A percentile compares a stretch with the other conserved stretches of the same genome.
phyloP scores from a whole-genome alignment of 2,888 invertebrate genomes.

The Cryptus armator region DNA sequence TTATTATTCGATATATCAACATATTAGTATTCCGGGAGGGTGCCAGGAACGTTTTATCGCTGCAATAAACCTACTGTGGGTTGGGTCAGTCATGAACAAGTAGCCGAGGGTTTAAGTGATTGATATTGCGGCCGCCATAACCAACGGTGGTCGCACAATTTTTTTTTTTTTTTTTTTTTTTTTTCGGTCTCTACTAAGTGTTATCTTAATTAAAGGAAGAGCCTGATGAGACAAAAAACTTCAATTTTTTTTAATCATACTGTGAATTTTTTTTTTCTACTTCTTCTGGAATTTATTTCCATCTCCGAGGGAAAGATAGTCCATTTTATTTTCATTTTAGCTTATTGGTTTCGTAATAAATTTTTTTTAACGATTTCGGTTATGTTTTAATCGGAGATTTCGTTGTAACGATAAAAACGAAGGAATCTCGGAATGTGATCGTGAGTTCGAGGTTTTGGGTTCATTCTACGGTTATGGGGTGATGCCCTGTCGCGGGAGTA shows the following conservation, averaged over 20 bases:
- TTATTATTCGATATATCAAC: conserved; percentile 62
- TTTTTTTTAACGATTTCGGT: not conserved
- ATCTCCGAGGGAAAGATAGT: not conserved
- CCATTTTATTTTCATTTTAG: not conserved
- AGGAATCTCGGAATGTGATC: conserved; percentile 11
- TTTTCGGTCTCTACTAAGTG: not conserved
- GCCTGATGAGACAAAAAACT: not conserved
- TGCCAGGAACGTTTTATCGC: conserved; percentile 54
- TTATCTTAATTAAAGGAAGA: not conserved
- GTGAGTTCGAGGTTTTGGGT: conserved; percentile 34
- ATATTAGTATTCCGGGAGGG: conserved; percentile 58
- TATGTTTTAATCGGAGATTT: not conserved
- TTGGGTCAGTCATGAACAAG: conserved; percentile 26
- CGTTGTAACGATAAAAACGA: not conserved
- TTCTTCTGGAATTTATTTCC: no score
- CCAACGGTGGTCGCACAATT: conserved; percentile 4
- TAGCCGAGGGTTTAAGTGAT: conserved; percentile 40
- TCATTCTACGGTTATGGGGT: not conserved
- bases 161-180: conserved; percentile 13
- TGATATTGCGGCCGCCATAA: conserved; percentile 31
- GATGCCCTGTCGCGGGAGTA: conserved; percentile 15
- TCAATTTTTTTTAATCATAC: not conserved
- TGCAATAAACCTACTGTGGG: conserved; percentile 40
- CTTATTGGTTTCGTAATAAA: not conserved
- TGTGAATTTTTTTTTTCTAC: not conserved